phyloP scores from a whole-genome alignment of 2,113 vertebrate genomes.

The Sula dactylatra region DNA sequence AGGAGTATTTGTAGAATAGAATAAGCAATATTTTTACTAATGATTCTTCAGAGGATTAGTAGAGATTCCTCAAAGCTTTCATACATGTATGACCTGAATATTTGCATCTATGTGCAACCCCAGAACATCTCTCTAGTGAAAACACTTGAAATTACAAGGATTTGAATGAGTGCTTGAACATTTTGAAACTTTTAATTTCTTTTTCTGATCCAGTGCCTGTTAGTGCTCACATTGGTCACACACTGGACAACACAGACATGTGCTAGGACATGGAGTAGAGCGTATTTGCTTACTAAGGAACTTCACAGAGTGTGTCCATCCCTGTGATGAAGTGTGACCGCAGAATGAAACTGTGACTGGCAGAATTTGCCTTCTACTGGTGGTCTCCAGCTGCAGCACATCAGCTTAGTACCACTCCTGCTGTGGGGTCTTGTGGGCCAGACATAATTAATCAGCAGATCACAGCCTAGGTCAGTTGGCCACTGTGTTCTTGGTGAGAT shows the following conservation, averaged over 20 bases:
- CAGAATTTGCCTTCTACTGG: fast-evolving
- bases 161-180: neutral
- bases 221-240: neutral
- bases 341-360: neutral
- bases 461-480: neutral
- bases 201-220: neutral
- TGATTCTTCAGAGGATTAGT: neutral
- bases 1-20: neutral
- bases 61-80: neutral
- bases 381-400: neutral
- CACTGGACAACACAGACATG: neutral
- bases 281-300: neutral
- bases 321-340: neutral
- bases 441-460: neutral
- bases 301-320: neutral
- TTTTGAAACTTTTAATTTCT: neutral
- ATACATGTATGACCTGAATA: neutral
- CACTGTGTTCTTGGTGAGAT: neutral
- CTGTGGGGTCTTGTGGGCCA: neutral
- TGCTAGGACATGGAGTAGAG: neutral
- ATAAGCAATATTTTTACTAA: neutral
- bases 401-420: neutral
- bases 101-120: neutral
- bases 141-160: neutral
- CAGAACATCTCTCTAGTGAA: neutral